phyloP scores from a whole-genome alignment of 2,113 vertebrate genomes.

The Thoracochromis brauschi region DNA sequence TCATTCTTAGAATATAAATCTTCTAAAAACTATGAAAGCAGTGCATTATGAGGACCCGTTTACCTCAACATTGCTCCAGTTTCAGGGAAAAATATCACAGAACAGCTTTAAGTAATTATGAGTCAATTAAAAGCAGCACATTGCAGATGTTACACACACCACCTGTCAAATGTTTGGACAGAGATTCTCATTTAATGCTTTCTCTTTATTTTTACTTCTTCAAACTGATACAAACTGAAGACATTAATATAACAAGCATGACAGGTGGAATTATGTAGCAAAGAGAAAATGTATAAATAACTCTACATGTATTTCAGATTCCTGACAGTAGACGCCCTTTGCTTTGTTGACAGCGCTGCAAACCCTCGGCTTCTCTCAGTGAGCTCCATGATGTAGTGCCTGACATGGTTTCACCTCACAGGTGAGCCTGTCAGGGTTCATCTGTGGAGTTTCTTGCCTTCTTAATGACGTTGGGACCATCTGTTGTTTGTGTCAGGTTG shows the following conservation, averaged over 20 bases:
- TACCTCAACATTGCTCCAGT: background rate
- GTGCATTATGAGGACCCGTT: background rate
- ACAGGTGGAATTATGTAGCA: accelerated
- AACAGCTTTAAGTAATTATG: background rate
- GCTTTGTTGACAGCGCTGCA: background rate
- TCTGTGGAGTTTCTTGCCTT: background rate
- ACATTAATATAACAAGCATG: background rate
- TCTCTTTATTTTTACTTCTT: background rate
- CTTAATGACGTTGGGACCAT: background rate
- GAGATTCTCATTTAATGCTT: background rate
- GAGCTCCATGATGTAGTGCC: accelerated
- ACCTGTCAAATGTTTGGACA: background rate
- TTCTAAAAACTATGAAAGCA: background rate
- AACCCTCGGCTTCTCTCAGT: background rate
- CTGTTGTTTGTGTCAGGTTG: background rate
- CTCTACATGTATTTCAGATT: accelerated
- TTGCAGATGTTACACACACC: background rate
- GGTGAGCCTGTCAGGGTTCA: background rate
- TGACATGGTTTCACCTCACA: background rate
- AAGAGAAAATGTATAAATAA: background rate
- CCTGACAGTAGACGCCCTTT: accelerated
- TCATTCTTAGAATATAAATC: background rate
- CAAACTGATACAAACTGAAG: background rate
- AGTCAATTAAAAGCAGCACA: accelerated
- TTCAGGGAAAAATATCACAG: background rate